Evolutionary conservation across 2,797 vertebrate genomes (phyloP).

Genomic region (Numenius phaeopus): DNA sequence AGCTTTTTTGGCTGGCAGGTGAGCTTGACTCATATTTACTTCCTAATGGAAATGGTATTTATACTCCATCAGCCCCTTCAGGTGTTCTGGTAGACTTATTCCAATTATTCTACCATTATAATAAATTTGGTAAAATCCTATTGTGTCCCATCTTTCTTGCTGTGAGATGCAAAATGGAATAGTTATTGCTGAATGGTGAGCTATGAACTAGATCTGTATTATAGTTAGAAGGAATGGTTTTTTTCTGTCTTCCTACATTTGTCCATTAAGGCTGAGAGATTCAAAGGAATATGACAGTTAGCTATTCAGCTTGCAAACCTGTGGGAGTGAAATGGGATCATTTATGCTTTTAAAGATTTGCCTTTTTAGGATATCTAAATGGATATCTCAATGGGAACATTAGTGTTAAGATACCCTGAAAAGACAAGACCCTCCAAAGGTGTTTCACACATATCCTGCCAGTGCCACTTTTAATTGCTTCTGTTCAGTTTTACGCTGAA

Average conservation of each 20-base stretch:
- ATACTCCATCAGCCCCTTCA: background rate
- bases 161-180: background rate
- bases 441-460: background rate
- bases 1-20: slow-evolving; percentile 19
- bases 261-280: background rate
- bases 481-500: background rate
- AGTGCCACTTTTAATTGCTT: background rate
- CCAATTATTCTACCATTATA: slow-evolving; percentile 36
- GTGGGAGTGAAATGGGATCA: background rate
- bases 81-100: slow-evolving; percentile 33
- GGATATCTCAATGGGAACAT: background rate
- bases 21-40: background rate
- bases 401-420: background rate
- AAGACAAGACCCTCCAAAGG: background rate
- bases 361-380: background rate
- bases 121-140: slow-evolving; percentile 1
- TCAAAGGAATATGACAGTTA: background rate
- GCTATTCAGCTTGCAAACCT: background rate
- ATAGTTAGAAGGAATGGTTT: background rate
- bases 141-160: background rate
- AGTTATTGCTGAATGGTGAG: background rate
- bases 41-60: slow-evolving; percentile 40
- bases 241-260: background rate
- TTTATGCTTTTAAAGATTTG: slow-evolving; percentile 5
- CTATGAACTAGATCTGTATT: background rate